Evolutionary conservation across 2,797 vertebrate genomes (phyloP).

Genomic region (Okamejei kenojei): DNA sequence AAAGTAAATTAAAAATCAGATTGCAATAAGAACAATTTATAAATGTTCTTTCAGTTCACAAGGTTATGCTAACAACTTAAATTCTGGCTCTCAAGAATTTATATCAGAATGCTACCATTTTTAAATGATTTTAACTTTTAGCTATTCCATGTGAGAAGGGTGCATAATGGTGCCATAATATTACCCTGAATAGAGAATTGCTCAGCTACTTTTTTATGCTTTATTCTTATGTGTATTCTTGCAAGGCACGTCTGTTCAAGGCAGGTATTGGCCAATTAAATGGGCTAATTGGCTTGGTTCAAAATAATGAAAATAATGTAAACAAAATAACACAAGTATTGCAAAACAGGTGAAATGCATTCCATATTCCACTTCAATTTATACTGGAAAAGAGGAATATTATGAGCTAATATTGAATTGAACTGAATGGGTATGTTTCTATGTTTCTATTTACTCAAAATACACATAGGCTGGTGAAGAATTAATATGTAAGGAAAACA

Average conservation of each 20-base stretch:
- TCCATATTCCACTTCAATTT: not conserved
- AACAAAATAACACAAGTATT: not conserved
- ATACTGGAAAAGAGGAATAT: not conserved
- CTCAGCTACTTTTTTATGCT: not conserved
- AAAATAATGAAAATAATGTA: not conserved
- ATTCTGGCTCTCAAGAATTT: not conserved
- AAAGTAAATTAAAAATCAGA: no score
- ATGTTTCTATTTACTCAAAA: conserved; percentile 21
- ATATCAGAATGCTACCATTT: not conserved
- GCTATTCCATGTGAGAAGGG: not conserved
- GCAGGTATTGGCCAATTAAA: not conserved
- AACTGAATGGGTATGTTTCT: no score
- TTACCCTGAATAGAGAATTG: not conserved
- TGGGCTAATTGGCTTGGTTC: not conserved
- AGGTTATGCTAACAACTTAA: not conserved
- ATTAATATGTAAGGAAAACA: conserved; percentile 6
- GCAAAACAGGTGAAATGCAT: not conserved
- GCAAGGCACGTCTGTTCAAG: no score
- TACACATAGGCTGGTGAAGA: not conserved
- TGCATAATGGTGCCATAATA: not conserved
- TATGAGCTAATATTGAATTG: not conserved
- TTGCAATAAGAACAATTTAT: no score
- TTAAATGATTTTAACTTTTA: not conserved
- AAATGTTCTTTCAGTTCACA: not conserved
- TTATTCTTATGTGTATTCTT: not conserved